Percentiles rank a stretch among this genome's conserved stretches.
Conservation (phyloP, 2,113 vertebrate genomes). For the Dascyllus trimaculatus region DNA sequence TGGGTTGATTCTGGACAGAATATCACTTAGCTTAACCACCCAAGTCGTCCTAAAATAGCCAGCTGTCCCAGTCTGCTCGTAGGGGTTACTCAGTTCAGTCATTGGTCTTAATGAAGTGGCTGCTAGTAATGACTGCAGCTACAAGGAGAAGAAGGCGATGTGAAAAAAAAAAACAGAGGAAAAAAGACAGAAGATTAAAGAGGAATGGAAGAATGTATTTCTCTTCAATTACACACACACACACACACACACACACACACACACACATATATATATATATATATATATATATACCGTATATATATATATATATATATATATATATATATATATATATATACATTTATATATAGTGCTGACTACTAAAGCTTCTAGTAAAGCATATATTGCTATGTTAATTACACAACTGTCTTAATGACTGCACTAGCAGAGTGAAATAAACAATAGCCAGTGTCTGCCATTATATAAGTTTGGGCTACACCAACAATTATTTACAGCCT, state of each 20-base stretch:
- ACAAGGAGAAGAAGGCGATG: slow-evolving; percentile 16
- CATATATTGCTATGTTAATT: no score
- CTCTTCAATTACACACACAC: no score
- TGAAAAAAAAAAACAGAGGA: slow-evolving; percentile 5
- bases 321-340: no score
- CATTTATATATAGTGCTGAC: no score
- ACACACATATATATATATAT: no score
- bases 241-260: no score
- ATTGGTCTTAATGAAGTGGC: slow-evolving; percentile 74
- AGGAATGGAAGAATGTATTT: no score
- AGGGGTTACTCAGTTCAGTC: slow-evolving; percentile 78
- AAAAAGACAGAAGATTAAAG: slow-evolving; percentile 5
- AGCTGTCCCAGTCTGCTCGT: slow-evolving; percentile 31
- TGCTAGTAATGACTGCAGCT: slow-evolving; percentile 75
- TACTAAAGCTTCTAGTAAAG: no score
- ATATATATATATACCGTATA: no score
- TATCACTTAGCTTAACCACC: slow-evolving; percentile 31
- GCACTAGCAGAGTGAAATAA: not conserved
- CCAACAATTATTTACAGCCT: no score
- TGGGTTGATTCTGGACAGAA: slow-evolving; percentile 26
- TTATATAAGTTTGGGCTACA: no score
- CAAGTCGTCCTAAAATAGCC: slow-evolving; percentile 55
- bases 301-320: no score
- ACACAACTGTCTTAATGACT: not conserved
- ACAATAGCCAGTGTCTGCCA: not conserved